A percentile compares a stretch with the other conserved stretches of the same genome.
phyloP scores from a whole-genome alignment of 2,113 vertebrate genomes.

The Tricholaema leucomelas region DNA sequence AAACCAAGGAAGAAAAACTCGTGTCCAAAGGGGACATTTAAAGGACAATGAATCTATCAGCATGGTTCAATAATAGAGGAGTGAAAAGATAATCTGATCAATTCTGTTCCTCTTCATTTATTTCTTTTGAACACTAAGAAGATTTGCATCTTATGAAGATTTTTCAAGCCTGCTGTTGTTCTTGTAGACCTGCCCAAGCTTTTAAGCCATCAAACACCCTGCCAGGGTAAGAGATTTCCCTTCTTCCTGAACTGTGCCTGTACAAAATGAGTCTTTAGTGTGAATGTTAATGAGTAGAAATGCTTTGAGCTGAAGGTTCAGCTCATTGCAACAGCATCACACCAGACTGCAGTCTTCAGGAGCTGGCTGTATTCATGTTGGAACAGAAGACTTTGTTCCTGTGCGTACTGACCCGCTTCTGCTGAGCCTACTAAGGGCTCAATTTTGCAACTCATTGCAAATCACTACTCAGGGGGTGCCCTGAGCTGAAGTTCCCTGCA shows the following conservation, averaged over 20 bases:
- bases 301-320: background rate
- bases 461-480: background rate
- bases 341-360: background rate
- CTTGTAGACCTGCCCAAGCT: background rate
- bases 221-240: background rate
- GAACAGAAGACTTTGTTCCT: background rate
- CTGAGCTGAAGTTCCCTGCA: background rate
- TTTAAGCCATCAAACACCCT: no score
- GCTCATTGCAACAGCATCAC: background rate
- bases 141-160: background rate
- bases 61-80: background rate
- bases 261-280: background rate
- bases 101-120: background rate
- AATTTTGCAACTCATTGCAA: background rate
- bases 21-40: background rate
- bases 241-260: fast-evolving
- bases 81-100: background rate
- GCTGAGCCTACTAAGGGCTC: background rate
- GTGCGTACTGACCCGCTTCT: background rate
- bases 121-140: background rate
- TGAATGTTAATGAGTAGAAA: background rate
- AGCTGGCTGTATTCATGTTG: background rate
- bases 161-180: background rate
- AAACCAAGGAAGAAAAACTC: background rate
- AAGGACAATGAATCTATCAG: background rate